A percentile compares a stretch with the other conserved stretches of the same genome.
Evolutionary conservation across 2,113 vertebrate species (phyloP).

Genomic region (Hyla sarda): DNA sequence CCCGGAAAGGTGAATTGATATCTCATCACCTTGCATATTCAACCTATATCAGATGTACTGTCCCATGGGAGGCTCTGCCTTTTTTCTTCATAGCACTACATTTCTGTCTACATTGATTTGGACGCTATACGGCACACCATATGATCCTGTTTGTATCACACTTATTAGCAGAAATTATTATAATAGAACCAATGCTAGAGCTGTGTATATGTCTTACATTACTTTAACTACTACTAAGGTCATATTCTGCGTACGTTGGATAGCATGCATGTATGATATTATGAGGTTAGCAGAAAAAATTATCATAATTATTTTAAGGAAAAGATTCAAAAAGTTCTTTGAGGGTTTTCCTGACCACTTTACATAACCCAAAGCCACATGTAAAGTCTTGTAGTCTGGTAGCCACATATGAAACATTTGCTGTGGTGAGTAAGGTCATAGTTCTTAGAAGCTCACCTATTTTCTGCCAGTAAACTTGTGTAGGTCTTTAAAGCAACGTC

Average conservation of each 20-base stretch:
- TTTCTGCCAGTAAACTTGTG: slow-evolving; percentile 52
- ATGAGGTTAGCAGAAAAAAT: not conserved
- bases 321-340: slow-evolving; percentile 29
- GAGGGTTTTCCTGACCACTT: slow-evolving; percentile 51
- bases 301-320: slow-evolving; percentile 29
- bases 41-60: too few relatives aligned
- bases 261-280: not conserved
- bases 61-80: too few relatives aligned
- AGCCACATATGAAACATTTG: slow-evolving; percentile 50
- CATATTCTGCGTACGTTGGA: not conserved
- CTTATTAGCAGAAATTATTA: too few relatives aligned
- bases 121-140: too few relatives aligned
- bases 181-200: too few relatives aligned
- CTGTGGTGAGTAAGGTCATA: slow-evolving; percentile 54
- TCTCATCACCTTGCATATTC: too few relatives aligned
- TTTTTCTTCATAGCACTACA: too few relatives aligned
- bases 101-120: too few relatives aligned
- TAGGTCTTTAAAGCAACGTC: slow-evolving; percentile 49
- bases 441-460: slow-evolving; percentile 57
- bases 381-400: slow-evolving; percentile 38
- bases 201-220: too few relatives aligned
- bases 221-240: too few relatives aligned
- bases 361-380: slow-evolving; percentile 54
- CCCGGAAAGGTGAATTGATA: too few relatives aligned
- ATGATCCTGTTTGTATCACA: too few relatives aligned